Evolutionary conservation across 2,888 invertebrate genomes (phyloP), one percentile per base, ranked within the genome.

Genomic region (Calameuta filiformis): DNA sequence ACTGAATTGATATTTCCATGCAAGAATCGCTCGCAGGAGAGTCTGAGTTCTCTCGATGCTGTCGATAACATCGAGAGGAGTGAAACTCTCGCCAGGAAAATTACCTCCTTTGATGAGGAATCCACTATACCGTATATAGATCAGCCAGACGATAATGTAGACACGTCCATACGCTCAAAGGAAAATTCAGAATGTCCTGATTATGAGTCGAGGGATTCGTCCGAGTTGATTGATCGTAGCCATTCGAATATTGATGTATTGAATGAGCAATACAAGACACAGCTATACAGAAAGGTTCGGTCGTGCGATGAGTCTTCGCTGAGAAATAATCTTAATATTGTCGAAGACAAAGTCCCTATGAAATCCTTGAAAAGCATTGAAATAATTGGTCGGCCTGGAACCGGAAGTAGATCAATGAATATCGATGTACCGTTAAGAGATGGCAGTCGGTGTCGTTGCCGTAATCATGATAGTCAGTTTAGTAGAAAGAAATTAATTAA

Each of bases 71-170:
- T 40, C 75, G 15, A 75, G 69, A 74, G 74, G 30, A 35, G 30
- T 35, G 76, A 79, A 9, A 73, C 73, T 3, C 71, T 37, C 34
- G 73, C 73, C 6, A 73, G 74, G 9, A n/a, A 68, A 68, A 40
- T 69, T 31, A 75, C 75, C 74, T 78, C 79, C 23, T 75, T 82
- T 12, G 81, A 80, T 34, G 78, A 76, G 69, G 82, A 82, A 73
- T 71, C 82, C 69, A 71, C 85, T 4, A 85, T 85, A 77, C 89
- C 88, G 3, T 89, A 86, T 30, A 88, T 88, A 40, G 89, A 89
- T 82, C 89, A 89, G 76, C 75, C 76, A 23, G 84, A 85, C 1
- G 84, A 83, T 31, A 71, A 71, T 1, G 12, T 71, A 71, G 31
- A 12, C 34, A 23, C 6, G 71, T 31, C 12, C 15, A 23, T 33